Evolutionary conservation across 2,113 vertebrate species (phyloP).

Genomic region (Oryctolagus cuniculus): DNA sequence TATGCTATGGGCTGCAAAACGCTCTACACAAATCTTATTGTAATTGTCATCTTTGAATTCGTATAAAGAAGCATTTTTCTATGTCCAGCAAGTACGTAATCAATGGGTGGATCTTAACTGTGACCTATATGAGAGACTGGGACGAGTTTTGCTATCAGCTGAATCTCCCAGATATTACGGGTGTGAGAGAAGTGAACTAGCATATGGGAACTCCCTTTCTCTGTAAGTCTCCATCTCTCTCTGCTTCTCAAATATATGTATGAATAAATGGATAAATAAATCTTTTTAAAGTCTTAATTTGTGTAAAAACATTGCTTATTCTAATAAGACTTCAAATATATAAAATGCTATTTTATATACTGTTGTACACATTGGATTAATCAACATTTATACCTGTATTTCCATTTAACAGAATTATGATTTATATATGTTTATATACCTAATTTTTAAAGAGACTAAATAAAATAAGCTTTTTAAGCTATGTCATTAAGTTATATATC

Average conservation of each 20-base stretch:
- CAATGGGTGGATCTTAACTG: background rate
- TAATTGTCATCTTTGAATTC: background rate
- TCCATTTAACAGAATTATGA: background rate
- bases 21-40: background rate
- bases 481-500: background rate
- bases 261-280: too few species aligned
- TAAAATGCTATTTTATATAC: background rate
- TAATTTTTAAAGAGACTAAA: background rate
- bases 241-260: too few species aligned
- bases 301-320: background rate
- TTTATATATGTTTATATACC: conserved; percentile 1
- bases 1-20: background rate
- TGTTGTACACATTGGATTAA: background rate
- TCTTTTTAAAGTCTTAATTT: background rate
- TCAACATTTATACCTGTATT: background rate
- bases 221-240: too few species aligned
- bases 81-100: background rate
- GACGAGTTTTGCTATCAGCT: too few species aligned
- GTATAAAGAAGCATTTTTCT: conserved; percentile 9
- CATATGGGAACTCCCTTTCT: too few species aligned
- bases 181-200: too few species aligned
- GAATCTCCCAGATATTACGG: too few species aligned
- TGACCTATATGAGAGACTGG: too few species aligned
- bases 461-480: background rate
- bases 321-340: background rate